Conservation (phyloP, 2,797 vertebrate species). For the Prunella strophiata region DNA sequence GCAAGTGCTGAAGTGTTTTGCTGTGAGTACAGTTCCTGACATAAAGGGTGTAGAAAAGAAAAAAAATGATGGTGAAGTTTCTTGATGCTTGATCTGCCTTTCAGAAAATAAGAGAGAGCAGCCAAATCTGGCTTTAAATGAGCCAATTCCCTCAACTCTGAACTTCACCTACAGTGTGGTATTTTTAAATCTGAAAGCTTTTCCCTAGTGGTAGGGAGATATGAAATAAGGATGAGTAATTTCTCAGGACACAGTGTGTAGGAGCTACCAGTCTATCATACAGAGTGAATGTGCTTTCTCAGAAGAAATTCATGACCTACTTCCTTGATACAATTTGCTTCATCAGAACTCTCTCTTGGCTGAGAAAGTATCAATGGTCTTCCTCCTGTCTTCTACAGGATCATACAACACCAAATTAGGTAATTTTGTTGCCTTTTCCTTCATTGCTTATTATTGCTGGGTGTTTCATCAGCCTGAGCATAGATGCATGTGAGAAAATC, state of each 20-base stretch:
- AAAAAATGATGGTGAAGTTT: not conserved
- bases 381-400: not conserved
- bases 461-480: not conserved
- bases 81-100: not conserved
- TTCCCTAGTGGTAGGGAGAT: not conserved
- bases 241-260: not conserved
- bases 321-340: not conserved
- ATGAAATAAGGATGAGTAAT: not conserved
- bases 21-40: not conserved
- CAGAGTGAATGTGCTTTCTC: not conserved
- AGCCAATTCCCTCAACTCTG: not conserved
- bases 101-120: not conserved
- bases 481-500: not conserved
- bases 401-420: not conserved
- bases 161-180: not conserved
- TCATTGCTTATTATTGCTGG: not conserved
- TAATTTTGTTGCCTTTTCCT: not conserved
- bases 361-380: not conserved
- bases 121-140: not conserved
- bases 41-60: not conserved
- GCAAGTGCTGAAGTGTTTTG: not conserved
- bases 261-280: not conserved
- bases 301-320: not conserved
- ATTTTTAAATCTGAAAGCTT: not conserved
- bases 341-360: not conserved